Base-by-base conservation (phyloP, 2,888 invertebrate genomes). In the Lithophane socia region DNA sequence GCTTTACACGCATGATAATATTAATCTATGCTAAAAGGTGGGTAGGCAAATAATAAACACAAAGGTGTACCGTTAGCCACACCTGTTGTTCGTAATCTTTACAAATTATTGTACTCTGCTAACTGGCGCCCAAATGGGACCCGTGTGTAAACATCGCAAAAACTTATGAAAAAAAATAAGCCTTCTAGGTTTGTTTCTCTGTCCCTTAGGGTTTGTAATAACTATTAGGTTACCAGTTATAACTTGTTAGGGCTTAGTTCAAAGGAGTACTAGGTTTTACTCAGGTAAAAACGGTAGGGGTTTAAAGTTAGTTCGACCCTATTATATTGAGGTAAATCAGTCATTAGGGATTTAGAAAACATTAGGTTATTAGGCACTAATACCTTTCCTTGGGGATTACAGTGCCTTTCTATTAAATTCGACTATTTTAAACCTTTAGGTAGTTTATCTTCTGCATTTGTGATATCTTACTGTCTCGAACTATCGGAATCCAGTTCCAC, bases 51-150 rank as follows among this genome's bases (percentile, higher is more conserved):
- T 83, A 84, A 87, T 82, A 86, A 88, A 88, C 76, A 87, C 74
- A 77, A 75, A 78, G 73, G 81, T 66, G 70, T 85, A 79, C 87
- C 89, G 85, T 89, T 85, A 79, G 72, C 73, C 75, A 73, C 89
- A 89, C 89, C 89, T 89, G 89, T 66, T 74, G 72, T 72, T 54
- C 80, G 86, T 89, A 89, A 89, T 88, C 85, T 89, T 86, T 80
- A 84, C 87, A 89, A 89, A 88, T 89, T 89, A 86, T 83, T 84
- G 77, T 84, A 81, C 80, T 73, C 66, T 69, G 82, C 77, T 82
- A 77, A 82, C 79, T 82, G 79, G 75, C 72, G 74, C 75, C 74
- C 84, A 80, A 82, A 75, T 71, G 85, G 82, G 77, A 60, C 70
- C 58, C 52, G 24, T 64, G 37, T 29, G 63, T 3, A 37, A 42